A percentile compares a stretch with the other conserved stretches of the same genome.
Evolutionary conservation across 2,888 invertebrate genomes (phyloP).

Genomic region (Phorcus lineatus): DNA sequence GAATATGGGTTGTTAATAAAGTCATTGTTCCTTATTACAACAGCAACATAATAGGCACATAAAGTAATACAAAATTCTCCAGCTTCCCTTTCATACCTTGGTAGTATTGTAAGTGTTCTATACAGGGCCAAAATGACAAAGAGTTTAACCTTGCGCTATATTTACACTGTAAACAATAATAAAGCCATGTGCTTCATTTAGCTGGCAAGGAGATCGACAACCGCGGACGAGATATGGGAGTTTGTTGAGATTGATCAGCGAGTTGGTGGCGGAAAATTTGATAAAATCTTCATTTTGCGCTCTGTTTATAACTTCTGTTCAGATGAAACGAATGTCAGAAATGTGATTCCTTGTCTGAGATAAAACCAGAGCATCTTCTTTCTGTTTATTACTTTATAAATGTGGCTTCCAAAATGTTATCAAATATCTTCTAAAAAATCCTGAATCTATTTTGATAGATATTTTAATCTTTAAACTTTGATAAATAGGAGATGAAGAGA

Average conservation of each 20-base stretch:
- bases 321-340: not conserved
- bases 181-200: slow-evolving; percentile 2
- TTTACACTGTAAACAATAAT: slow-evolving; percentile 10
- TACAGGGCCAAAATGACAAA: not conserved
- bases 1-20: no score
- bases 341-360: no score
- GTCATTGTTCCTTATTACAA: no score
- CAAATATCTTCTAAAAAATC: no score
- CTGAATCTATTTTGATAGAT: no score
- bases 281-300: slow-evolving; percentile 7
- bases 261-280: not conserved
- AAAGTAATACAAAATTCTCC: slow-evolving; percentile 2
- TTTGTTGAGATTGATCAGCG: not conserved
- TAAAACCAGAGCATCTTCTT: no score
- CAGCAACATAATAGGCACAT: not conserved
- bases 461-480: no score
- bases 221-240: not conserved
- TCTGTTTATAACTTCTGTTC: not conserved
- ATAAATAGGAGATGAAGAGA: no score
- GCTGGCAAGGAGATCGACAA: not conserved
- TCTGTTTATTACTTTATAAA: no score
- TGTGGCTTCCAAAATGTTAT: no score
- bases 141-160: slow-evolving; percentile 10
- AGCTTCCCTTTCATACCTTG: not conserved
- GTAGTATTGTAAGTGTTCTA: not conserved